Percentiles rank a stretch among this genome's conserved stretches.
These are phyloP conservation scores for Melipona beecheii DNA, from an alignment of 2,888 invertebrate species.

Conservation along the genomic window DNA sequence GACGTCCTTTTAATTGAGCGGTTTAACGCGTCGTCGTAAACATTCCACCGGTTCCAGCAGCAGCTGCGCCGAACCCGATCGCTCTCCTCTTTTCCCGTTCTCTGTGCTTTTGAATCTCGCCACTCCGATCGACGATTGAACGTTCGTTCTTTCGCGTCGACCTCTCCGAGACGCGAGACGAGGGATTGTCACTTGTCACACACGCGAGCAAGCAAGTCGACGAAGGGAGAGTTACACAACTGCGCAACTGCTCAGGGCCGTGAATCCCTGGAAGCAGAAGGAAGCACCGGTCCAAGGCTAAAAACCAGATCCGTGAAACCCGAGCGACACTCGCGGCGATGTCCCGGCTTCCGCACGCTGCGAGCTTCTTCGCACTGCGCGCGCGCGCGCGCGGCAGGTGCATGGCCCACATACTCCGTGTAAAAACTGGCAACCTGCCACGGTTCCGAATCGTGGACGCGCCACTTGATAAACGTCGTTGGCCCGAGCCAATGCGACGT, in stretches of 20 bases:
- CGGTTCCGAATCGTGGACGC: conserved; percentile 36
- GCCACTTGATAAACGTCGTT: conserved; percentile 47
- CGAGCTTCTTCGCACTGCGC: conserved; percentile 39
- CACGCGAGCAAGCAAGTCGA: no score
- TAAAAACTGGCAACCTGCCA: conserved; percentile 75
- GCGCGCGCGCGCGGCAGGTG: conserved; percentile 74
- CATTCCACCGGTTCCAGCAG: conserved; percentile 57
- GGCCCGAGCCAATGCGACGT: conserved; percentile 34
- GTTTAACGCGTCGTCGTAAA: conserved; percentile 70
- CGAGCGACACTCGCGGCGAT: conserved; percentile 33
- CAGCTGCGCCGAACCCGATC: conserved; percentile 61
- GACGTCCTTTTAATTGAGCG: conserved; percentile 69
- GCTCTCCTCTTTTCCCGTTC: background rate
- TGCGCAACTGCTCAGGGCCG: background rate
- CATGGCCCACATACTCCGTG: conserved; percentile 74
- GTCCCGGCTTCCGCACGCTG: conserved; percentile 61
- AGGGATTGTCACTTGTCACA: no score
- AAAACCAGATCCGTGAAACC: conserved; percentile 72
- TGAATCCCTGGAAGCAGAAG: conserved; percentile 11
- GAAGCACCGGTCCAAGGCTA: conserved; percentile 53
- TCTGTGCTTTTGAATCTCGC: background rate
- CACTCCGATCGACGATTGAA: background rate
- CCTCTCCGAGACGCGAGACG: no score
- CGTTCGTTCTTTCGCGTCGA: no score
- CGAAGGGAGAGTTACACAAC: no score